Base-by-base conservation (phyloP, 2,797 vertebrate genomes). In the Tolypeutes matacus region DNA sequence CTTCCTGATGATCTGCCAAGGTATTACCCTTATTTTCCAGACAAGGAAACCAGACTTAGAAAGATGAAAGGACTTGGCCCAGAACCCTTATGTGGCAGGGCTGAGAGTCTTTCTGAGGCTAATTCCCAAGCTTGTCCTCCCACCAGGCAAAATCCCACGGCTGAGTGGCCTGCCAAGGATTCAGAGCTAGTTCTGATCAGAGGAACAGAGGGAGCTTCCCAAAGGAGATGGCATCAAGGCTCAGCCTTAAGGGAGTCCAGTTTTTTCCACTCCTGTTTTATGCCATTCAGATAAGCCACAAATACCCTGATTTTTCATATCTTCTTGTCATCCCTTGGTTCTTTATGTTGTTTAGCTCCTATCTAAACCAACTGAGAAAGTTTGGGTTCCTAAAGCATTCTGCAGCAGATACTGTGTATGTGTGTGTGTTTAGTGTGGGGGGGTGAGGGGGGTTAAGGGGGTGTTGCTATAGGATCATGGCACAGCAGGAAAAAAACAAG, bases 1-100 rank as follows among this genome's bases (percentile, higher is more conserved):
- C 34, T 75, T 95, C 60, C 92, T 36, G 62, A 76, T 56, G 8
- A 42, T 20, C 20, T 78, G 49, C 49, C 60, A 67, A 51, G 21
- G 56, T 65, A 18, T 42, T 27, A 70, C 18, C 88, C 58, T 95
- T 20, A 18, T n/a, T 95, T 81, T 87, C 42, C 89, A 81, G 27
- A 89, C 7, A 21, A 87, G 64, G 49, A 78, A 91, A 80, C 42
- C 31, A 49, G 75, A 51, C 65, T 83, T 64, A 23, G 29, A 83
- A 83, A 15, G 46, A 23, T 70, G 46, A 95, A 58, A 25, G 56
- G 36, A 46, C n/a, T 78, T 83, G 70, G 20, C 65, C 81, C 39
- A 56, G 7, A 29, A 29, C 34, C 83, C 23, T 42, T 42, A 51
- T 14, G 11, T 36, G 49, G 69, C 51, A 75, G 58, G 85, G 21